Conservation (phyloP, 2,113 vertebrate species). For the Microcebus griseorufus region DNA sequence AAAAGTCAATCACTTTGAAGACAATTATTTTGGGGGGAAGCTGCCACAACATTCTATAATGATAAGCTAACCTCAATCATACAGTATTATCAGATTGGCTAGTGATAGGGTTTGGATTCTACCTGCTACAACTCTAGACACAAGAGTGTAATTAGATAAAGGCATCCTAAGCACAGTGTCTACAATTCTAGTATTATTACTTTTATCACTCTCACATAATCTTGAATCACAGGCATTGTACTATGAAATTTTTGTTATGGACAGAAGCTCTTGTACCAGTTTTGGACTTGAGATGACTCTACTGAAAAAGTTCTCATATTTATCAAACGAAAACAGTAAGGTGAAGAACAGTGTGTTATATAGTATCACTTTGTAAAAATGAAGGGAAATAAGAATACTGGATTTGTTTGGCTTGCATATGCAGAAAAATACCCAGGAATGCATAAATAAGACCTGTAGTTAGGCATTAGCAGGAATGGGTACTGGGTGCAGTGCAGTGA, state of each 20-base stretch:
- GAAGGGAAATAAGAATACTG: not conserved
- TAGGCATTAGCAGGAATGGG: not conserved
- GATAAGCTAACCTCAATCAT: not conserved
- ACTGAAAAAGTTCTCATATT: not conserved
- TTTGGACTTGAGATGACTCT: not conserved
- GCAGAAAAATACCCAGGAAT: not conserved
- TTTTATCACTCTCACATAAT: not conserved
- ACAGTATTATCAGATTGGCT: not conserved
- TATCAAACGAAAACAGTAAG: not conserved
- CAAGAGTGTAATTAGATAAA: not conserved
- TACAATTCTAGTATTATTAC: not conserved
- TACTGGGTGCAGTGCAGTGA: not conserved
- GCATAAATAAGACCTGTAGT: not conserved
- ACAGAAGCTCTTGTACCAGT: not conserved
- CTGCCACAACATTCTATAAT: not conserved
- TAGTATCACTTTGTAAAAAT: not conserved
- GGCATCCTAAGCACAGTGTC: not conserved
- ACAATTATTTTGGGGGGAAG: slow-evolving; percentile 27
- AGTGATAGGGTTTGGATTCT: not conserved
- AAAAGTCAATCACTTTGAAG: not conserved
- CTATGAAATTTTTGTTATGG: not conserved
- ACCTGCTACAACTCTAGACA: not conserved
- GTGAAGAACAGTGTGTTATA: not conserved
- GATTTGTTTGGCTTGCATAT: not conserved
- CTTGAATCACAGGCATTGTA: not conserved